phyloP scores from a whole-genome alignment of 2,797 vertebrate species.

The Tenualosa thibaudeaui region DNA sequence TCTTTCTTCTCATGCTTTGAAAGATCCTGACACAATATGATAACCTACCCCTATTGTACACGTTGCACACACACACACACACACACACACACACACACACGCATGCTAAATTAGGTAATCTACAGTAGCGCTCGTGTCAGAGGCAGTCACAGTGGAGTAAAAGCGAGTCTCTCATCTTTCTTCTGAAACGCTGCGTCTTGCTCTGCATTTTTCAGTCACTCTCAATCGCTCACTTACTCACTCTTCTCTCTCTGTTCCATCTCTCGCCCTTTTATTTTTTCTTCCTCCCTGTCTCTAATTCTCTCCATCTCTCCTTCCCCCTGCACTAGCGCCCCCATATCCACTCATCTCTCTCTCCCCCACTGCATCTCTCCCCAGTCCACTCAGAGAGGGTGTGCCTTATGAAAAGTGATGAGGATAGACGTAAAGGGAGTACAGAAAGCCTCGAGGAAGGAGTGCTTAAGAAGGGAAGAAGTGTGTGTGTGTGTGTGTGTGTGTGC shows the following conservation, averaged over 20 bases:
- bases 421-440: neutral
- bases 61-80: neutral
- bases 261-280: neutral
- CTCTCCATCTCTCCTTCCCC: neutral
- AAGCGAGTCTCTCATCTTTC: neutral
- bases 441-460: neutral
- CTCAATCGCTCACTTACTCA: neutral
- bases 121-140: neutral
- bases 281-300: neutral
- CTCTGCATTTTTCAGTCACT: neutral
- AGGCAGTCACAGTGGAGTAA: neutral
- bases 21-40: neutral
- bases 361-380: neutral
- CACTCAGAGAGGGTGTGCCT: neutral
- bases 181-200: neutral
- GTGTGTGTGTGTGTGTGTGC: neutral
- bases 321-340: neutral
- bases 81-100: neutral
- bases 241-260: neutral
- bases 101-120: neutral
- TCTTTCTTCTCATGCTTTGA: neutral
- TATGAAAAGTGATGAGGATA: constrained; percentile 6
- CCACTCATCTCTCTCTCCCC: neutral
- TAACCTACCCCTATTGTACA: neutral
- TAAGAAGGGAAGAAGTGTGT: neutral